phyloP scores from a whole-genome alignment of 2,797 vertebrate species.

The Galago senegalensis region DNA sequence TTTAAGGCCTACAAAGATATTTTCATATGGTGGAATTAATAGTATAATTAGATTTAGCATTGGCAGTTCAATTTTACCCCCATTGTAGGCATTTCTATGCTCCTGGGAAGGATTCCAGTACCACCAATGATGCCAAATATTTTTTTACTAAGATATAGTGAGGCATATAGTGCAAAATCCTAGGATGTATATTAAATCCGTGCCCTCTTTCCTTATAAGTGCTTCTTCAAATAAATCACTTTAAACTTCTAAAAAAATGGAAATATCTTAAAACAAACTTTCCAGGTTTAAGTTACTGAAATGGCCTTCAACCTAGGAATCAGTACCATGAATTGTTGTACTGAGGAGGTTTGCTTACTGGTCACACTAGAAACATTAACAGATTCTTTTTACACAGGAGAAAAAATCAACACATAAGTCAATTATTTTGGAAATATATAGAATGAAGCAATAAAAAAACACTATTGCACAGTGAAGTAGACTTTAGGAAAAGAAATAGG shows the following conservation, averaged over 20 bases:
- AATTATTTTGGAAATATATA: slow-evolving; percentile 8
- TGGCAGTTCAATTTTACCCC: slow-evolving; percentile 75
- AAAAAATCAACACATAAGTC: not conserved
- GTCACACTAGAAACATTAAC: slow-evolving; percentile 9
- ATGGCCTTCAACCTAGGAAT: slow-evolving; percentile 53
- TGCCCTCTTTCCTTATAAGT: slow-evolving; percentile 75
- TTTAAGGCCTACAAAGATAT: slow-evolving; percentile 71
- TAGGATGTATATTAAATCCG: slow-evolving; percentile 77
- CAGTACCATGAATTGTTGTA: not conserved
- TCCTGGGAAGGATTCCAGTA: slow-evolving; percentile 86
- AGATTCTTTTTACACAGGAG: not conserved
- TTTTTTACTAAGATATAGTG: slow-evolving; percentile 85
- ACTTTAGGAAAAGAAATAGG: slow-evolving; percentile 8
- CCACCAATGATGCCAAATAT: slow-evolving; percentile 87
- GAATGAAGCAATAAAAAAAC: not conserved
- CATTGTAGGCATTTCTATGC: slow-evolving; percentile 75
- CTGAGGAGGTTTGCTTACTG: not conserved
- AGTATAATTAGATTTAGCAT: slow-evolving; percentile 80
- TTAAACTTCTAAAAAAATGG: slow-evolving; percentile 23
- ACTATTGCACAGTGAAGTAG: not conserved
- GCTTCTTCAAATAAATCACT: slow-evolving; percentile 83
- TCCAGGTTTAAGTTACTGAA: slow-evolving; percentile 29
- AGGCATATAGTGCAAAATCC: slow-evolving; percentile 75
- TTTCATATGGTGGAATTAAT: slow-evolving; percentile 84
- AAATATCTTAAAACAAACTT: not conserved